Evolutionary conservation across 2,113 vertebrate genomes (phyloP).

Genomic region (Corynorhinus townsendii): DNA sequence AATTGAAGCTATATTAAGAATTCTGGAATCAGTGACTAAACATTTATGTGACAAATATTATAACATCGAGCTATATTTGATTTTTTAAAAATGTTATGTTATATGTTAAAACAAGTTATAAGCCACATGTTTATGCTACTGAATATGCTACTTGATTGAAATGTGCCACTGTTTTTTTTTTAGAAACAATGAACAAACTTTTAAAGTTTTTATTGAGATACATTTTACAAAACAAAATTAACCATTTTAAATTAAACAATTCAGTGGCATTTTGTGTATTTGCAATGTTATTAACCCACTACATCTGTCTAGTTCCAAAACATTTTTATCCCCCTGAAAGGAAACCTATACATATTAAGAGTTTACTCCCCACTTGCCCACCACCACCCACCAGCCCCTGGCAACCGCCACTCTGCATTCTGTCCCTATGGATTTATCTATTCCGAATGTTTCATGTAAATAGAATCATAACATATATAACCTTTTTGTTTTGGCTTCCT

Average conservation of each 20-base stretch:
- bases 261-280: background rate
- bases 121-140: background rate
- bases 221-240: background rate
- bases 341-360: background rate
- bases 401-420: background rate
- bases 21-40: constrained; percentile 21
- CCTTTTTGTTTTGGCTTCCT: background rate
- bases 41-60: background rate
- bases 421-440: background rate
- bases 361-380: background rate
- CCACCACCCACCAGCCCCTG: no score
- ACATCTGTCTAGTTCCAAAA: background rate
- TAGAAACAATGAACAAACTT: background rate
- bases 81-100: constrained; percentile 2
- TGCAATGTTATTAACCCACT: background rate
- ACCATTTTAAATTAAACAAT: background rate
- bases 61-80: background rate
- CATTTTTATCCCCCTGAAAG: background rate
- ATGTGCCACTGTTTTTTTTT: background rate
- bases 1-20: background rate
- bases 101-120: background rate
- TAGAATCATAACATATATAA: background rate
- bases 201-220: background rate
- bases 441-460: background rate
- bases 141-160: background rate